Evolutionary conservation across 2,113 vertebrate genomes (phyloP).

Genomic region (Rhinopomastus cyanomelas): DNA sequence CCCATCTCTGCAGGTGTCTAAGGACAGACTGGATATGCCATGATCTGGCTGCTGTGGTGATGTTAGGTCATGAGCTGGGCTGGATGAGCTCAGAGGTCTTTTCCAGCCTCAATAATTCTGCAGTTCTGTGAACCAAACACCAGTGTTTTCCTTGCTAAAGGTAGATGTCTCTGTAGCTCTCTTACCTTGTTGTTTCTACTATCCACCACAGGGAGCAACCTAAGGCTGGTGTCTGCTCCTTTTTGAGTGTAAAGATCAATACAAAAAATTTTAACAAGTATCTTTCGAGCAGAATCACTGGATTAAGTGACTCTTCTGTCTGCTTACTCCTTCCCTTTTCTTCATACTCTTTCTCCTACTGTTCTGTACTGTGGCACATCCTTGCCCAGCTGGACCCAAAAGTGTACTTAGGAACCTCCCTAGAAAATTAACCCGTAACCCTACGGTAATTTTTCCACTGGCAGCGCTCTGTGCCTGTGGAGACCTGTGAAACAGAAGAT

Average conservation of each 20-base stretch:
- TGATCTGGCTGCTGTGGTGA: too few relatives aligned
- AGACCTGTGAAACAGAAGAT: not conserved
- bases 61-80: too few relatives aligned
- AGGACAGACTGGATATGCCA: too few relatives aligned
- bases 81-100: too few relatives aligned
- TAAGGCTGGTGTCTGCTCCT: not conserved
- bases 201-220: not conserved
- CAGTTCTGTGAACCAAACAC: not conserved
- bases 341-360: not conserved
- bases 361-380: not conserved
- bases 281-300: not conserved
- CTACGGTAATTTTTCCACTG: too few relatives aligned
- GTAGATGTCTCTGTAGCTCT: not conserved
- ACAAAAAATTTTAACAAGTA: not conserved
- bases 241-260: not conserved
- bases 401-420: too few relatives aligned
- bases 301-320: not conserved
- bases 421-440: not conserved
- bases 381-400: not conserved
- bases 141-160: not conserved
- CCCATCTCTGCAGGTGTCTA: too few relatives aligned
- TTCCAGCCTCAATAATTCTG: too few relatives aligned
- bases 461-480: accelerated
- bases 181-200: not conserved
- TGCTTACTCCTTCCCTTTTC: not conserved